phyloP scores from a whole-genome alignment of 2,888 invertebrate genomes.

The Drosophila eohydei region DNA sequence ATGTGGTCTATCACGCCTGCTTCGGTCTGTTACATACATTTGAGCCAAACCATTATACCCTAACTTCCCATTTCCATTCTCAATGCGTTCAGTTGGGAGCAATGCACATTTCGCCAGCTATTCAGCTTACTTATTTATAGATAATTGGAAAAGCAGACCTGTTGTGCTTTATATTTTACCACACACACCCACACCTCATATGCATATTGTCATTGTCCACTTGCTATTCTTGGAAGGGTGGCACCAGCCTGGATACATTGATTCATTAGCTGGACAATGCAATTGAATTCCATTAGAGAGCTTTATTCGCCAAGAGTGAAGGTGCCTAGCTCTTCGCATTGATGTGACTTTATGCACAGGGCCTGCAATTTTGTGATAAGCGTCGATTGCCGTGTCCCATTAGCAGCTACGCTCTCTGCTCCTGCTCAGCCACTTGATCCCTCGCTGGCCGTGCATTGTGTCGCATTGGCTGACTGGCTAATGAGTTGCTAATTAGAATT shows the following conservation, averaged over 20 bases:
- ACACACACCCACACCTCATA: slow-evolving; percentile 29
- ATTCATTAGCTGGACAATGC: slow-evolving; percentile 66
- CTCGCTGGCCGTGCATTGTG: slow-evolving; percentile 34
- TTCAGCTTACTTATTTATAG: slow-evolving; percentile 72
- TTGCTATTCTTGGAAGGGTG: slow-evolving; percentile 47
- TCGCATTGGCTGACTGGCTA: slow-evolving; percentile 63
- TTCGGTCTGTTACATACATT: not conserved
- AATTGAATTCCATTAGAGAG: slow-evolving; percentile 45
- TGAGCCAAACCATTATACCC: not conserved
- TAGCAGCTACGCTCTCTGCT: not conserved
- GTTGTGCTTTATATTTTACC: slow-evolving; percentile 13
- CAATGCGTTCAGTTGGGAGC: slow-evolving; percentile 5
- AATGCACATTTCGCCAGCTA: slow-evolving; percentile 57
- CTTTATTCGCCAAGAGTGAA: slow-evolving; percentile 50
- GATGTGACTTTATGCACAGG: slow-evolving; percentile 2
- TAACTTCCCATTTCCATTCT: not conserved
- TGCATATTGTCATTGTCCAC: slow-evolving; percentile 51
- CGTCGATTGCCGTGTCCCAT: slow-evolving; percentile 50
- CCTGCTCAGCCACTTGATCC: not conserved
- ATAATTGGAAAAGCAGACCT: slow-evolving; percentile 71
- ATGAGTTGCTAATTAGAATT: slow-evolving; percentile 73
- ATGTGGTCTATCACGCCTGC: not conserved
- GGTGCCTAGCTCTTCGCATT: slow-evolving; percentile 16
- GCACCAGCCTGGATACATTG: slow-evolving; percentile 44
- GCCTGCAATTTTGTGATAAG: slow-evolving; percentile 71